Conservation (phyloP, 2,113 vertebrate species). For the Podarcis muralis region DNA sequence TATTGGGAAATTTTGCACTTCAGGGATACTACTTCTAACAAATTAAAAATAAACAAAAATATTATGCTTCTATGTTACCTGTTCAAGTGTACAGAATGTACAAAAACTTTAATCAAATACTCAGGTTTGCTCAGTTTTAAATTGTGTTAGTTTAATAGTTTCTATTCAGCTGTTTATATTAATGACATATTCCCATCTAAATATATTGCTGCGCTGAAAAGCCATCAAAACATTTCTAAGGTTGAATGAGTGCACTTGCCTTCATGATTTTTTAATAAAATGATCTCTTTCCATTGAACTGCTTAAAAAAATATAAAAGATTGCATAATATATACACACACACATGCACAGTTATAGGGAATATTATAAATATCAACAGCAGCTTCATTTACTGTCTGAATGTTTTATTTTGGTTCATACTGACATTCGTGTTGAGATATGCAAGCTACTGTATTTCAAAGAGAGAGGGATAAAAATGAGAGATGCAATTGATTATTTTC, state of each 20-base stretch:
- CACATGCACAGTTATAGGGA: conserved; percentile 29
- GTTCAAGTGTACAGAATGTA: conserved; percentile 89
- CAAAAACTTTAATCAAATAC: conserved; percentile 99
- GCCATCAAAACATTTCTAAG: conserved; percentile 95
- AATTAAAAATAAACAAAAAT: conserved; percentile 83
- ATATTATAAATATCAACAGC: conserved; percentile 48
- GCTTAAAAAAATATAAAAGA: conserved; percentile 64
- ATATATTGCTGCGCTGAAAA: conserved; percentile 89
- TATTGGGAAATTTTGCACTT: conserved; percentile 72
- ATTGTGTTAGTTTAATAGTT: conserved; percentile 98
- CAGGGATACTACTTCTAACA: conserved; percentile 71
- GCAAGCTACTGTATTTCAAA: conserved; percentile 61
- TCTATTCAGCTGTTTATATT: conserved; percentile 95
- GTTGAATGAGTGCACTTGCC: conserved; percentile 94
- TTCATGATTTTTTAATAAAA: conserved; percentile 86
- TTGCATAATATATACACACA: conserved; percentile 58
- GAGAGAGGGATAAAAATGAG: conserved; percentile 61
- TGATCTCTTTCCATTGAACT: conserved; percentile 92
- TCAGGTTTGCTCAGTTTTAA: conserved; percentile 95
- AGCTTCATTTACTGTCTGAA: conserved; percentile 60
- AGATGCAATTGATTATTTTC: conserved; percentile 60
- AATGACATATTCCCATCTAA: conserved; percentile 96
- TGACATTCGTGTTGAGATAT: conserved; percentile 45
- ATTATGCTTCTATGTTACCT: conserved; percentile 78
- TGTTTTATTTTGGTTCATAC: conserved; percentile 62